phyloP scores from a whole-genome alignment of 2,113 vertebrate species.

The Stomatorhinus ivindoensis region DNA sequence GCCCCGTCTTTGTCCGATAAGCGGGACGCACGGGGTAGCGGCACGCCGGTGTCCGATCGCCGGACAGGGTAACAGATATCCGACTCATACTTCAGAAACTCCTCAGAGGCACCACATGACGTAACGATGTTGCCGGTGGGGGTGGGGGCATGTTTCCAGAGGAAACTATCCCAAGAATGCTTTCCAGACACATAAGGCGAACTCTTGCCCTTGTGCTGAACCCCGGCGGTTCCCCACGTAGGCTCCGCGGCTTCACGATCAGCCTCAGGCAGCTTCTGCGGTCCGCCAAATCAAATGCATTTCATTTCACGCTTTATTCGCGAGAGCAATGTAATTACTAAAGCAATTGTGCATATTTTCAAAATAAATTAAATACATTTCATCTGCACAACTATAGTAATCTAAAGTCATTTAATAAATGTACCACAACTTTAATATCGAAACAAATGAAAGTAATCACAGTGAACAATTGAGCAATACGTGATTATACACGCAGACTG shows the following conservation, averaged over 20 bases:
- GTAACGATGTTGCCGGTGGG: not conserved
- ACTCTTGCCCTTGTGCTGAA: constrained; percentile 29
- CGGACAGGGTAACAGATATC: not conserved
- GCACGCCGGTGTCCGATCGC: not conserved
- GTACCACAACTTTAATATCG: not conserved
- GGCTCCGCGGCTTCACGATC: not conserved
- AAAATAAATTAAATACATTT: not conserved
- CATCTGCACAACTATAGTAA: not conserved
- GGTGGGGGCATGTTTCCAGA: constrained; percentile 25
- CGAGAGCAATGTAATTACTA: not conserved
- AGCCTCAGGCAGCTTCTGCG: not conserved
- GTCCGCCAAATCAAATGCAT: not conserved
- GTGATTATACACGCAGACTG: not conserved
- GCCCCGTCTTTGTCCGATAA: not conserved
- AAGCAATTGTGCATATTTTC: not conserved
- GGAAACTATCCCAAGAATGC: constrained; percentile 37
- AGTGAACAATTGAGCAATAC: not conserved
- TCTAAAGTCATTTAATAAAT: not conserved
- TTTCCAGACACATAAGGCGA: constrained; percentile 13
- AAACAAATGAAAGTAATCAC: not conserved
- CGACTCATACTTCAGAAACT: not conserved
- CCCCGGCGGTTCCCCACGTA: constrained; percentile 21
- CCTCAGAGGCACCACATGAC: not conserved
- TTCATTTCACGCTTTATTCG: not conserved
- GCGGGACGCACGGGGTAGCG: not conserved